Evolutionary conservation across 2,888 invertebrate species (phyloP), one percentile per base, ranked within the genome.

Genomic region (Caenorhabditis sp.): DNA sequence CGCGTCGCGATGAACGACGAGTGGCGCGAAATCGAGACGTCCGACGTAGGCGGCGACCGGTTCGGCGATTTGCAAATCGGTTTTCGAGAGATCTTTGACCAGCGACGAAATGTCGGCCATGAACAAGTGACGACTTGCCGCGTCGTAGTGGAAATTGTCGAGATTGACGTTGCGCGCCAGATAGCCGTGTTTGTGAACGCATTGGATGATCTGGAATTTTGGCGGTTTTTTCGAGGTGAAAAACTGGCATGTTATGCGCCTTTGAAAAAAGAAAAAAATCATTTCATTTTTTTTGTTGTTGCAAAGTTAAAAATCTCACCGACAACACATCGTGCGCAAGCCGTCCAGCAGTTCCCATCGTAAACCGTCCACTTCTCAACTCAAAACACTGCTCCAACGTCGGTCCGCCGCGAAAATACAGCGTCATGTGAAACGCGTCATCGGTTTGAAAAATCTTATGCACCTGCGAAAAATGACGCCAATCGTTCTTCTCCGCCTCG

Each of bases 71-170:
- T 23, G n/a, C 1, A 49, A 6, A 27, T 72, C 57, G 0, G 53
- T 43, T 8, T 43, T n/a, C 14, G 51, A 21, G 2, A 72, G 14
- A 19, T 62, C 58, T 54, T 74, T 79, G 50, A 75, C 37, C 5
- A 83, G 31, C 26, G 65, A 66, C 17, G 80, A 79, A 51, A 84
- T 76, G 57, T 84, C 83, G n/a, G 79, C 73, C 69, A 81, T 72
- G 74, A 84, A 84, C n/a, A 84, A 76, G 55, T 79, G 81, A 24
- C 84, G 81, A 57, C 76, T 66, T 17, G 77, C 72, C 8, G 84
- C 83, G 58, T 79, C 78, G 36, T 77, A 77, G 58, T 79, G 79
- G 69, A 83, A 79, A 54, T 72, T 64, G n/a, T 79, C 77, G 36
- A 73, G 55, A 58, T 81, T 67, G 21, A 83, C 53, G 61, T 67